Base-by-base conservation (phyloP, 2,797 vertebrate species). In the Periophthalmus magnuspinnatus region DNA sequence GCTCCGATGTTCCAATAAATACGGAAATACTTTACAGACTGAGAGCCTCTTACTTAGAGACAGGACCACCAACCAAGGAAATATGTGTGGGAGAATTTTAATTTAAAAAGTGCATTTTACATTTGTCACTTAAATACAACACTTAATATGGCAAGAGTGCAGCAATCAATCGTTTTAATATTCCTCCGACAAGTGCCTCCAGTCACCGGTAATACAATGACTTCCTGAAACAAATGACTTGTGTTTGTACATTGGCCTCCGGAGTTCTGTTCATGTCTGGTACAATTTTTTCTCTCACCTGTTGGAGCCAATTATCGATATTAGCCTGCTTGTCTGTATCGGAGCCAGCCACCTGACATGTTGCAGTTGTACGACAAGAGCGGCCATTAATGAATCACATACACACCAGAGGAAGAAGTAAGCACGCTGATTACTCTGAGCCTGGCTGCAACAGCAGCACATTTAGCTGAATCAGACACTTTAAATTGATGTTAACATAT, bases 201-300 rank as follows among this genome's bases (percentile, higher is more conserved):
- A 84, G 87, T 86, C 89, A 86, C 81, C 81, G 85, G 82, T 78
- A 79, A 89, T 84, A 90, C 86, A 92, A 93, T 91, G 78, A 90
- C 85, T 88, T 84, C 84, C 83, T 83, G 78, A 76, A 70, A 76
- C 89, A 92, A 92, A 93, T 90, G 78, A 90, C 83, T 83, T 89
- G 68, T 83, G 83, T 88, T 92, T 89, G 74, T 73, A 77, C 64
- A 24, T 85, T 81, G 83, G 72, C 79, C 55, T 85, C 86, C 78
- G 73, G 84, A 89, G 85, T 85, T 82, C 79, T 78, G 87, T 88
- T 81, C 85, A 81, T 72, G 84, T 84, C 85, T 82, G 84, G 72
- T 74, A 75, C 61, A 69, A 71, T 54, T 47, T 63, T 58, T 67
- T 50, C 21, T 69, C 16, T 90, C 87, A 87, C 84, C 83, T 84